These are phyloP conservation scores for Benthosema pterotum DNA, from an alignment of 2,797 vertebrate species.

Conservation along the genomic window DNA sequence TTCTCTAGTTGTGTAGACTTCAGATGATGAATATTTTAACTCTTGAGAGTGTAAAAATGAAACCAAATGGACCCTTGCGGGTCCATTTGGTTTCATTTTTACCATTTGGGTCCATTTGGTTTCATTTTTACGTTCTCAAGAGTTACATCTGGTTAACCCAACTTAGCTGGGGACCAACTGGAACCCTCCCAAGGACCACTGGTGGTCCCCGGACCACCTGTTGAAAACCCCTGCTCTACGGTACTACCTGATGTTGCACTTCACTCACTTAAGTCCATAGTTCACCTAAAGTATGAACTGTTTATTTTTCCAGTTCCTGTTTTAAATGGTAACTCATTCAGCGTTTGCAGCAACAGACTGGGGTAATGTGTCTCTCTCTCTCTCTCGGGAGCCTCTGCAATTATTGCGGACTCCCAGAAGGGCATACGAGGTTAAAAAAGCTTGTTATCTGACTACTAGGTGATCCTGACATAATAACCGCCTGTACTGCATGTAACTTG, in stretches of 20 bases:
- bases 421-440: conserved; percentile 18
- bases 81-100: too few relatives aligned
- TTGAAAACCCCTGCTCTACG: neutral
- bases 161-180: too few relatives aligned
- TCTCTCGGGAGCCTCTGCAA: conserved; percentile 26
- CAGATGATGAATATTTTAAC: too few relatives aligned
- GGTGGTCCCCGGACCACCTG: too few relatives aligned
- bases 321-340: conserved; percentile 40
- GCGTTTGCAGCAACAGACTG: neutral
- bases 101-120: too few relatives aligned
- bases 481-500: neutral
- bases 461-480: neutral
- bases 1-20: too few relatives aligned
- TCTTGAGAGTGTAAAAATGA: too few relatives aligned
- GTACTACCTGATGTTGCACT: neutral
- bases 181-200: too few relatives aligned
- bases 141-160: too few relatives aligned
- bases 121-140: too few relatives aligned
- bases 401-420: conserved; percentile 23
- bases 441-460: conserved; percentile 26
- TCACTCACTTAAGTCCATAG: too few relatives aligned
- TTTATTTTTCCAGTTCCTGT: conserved; percentile 1
- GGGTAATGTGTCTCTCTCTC: conserved; percentile 9
- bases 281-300: conserved; percentile 2
- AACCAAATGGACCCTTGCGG: too few relatives aligned